Evolutionary conservation across 1,140 invertebrate species (phyloP), one percentile per base, ranked within the genome.

Genomic region (Aphis craccivora): DNA sequence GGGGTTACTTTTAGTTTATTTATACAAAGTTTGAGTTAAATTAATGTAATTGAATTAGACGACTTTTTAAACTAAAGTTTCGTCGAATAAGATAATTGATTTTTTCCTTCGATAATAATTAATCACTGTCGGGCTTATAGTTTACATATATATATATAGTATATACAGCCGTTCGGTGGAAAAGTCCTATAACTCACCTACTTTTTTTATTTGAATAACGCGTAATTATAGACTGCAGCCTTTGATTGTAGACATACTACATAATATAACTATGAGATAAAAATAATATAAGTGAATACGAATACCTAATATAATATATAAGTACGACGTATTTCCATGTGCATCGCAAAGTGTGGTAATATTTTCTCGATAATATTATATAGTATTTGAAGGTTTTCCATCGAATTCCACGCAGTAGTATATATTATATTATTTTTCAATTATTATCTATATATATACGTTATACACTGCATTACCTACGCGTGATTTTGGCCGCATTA

Each of bases 61-160:
- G 23, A 84, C 35, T 84, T 84, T 86, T 86, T 30, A 30, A 43
- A 23, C 81, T 45, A 14, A 30, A 40, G 84, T 45, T 43, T 86
- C 45, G 37, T 18, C 84, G 84, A 86, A 86, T 23, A 86, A 43
- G 84, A 67, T 86, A 86, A 45, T 86, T 43, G 22, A 86, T 86
- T 86, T 86, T 86, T 30, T 86, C 1, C 9, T 43, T 43, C 40
- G 22, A 8, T 25, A 84, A 40, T 30, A 25, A 67, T 67, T n/a
- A 67, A 67, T 67, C 60, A 67, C 30, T 67, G 60, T 67, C 60
- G 60, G 60, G 0, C n/a, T 67, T 18, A 18, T 30, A 6, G 0
- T 67, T 67, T 18, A 6, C 60, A 6, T 6, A 14, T 18, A 67
- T 14, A n/a, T n/a, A n/a, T n/a, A n/a, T n/a, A n/a, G n/a, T n/a